Evolutionary conservation across 2,113 vertebrate species (phyloP).

Genomic region (Climacteris rufus): DNA sequence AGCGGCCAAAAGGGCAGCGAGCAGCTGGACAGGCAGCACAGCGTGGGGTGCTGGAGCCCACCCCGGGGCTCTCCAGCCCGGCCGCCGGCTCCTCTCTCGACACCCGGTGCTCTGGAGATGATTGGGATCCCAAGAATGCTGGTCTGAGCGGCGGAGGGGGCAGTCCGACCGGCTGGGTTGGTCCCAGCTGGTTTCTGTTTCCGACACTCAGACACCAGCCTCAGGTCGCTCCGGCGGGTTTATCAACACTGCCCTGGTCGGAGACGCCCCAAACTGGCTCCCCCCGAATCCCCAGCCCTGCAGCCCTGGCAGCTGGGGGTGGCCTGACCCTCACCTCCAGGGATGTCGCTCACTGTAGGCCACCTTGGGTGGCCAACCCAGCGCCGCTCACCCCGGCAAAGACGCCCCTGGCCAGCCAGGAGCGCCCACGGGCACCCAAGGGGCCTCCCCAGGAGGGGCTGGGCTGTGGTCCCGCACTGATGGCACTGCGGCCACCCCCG

Average conservation of each 20-base stretch:
- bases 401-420: background rate
- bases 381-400: rapidly evolving
- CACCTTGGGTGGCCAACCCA: too few species aligned
- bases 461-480: background rate
- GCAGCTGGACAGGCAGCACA: background rate
- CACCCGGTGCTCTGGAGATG: background rate
- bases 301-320: background rate
- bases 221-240: constrained; percentile 1
- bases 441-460: background rate
- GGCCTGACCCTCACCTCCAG: background rate
- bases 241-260: background rate
- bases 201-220: constrained; percentile 57
- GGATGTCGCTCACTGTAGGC: background rate
- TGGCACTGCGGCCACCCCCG: rapidly evolving
- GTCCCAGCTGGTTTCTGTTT: constrained; percentile 66
- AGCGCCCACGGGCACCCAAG: background rate
- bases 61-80: background rate
- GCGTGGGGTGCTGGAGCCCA: background rate
- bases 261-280: background rate
- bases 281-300: background rate
- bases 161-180: constrained; percentile 62
- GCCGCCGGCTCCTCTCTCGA: background rate
- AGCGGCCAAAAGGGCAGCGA: background rate
- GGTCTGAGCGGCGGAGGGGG: constrained; percentile 29
- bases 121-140: constrained; percentile 53